Base-by-base conservation (phyloP, 2,113 vertebrate genomes). In the Sisor rabdophorus region DNA sequence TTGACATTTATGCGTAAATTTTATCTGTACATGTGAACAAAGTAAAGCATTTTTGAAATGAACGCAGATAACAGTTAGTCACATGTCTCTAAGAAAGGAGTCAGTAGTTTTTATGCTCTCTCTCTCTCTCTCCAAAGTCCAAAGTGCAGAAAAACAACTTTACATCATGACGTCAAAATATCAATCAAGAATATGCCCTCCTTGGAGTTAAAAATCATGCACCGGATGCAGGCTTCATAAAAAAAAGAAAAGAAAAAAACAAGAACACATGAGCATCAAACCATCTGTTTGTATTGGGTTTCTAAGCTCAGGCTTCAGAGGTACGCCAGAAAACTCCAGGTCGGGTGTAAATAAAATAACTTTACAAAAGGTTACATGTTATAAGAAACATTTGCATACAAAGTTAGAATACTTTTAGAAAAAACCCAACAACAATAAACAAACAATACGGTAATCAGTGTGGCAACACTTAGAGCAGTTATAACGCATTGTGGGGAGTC, bases 381-480 rank as follows among this genome's bases (percentile, higher is more conserved):
- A 65, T 44, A 40, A 80, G 80, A 80, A 68, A 63, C 80, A 76
- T 86, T 85, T 86, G 87, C 28, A 52, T 80, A 84, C 73, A 81
- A 82, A 77, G 85, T 82, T 88, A 86, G 83, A 85, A 84, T 82
- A 80, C 73, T 84, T 83, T 80, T 82, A 80, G 10, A 44, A 44
- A 44, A 44, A 44, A 44, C 4, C 4, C 4, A 44, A 44, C 4
- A 6, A 36, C 3, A 61, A 79, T 78, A 81, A 80, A 86, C 32
- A 83, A 83, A 77, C 12, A 77, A 85, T 55, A 72, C 58, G 53
- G 9, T 22, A 59, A 76, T 67, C 19, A 80, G 44, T 78, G 75
- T 12, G 17, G 11, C 19, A 55, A 54, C 69, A 77, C 60, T 55
- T 32, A 36, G 55, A 32, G 40, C 73, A 76, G 58, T 76, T 54